Base-by-base conservation (phyloP, 1,140 invertebrate species). In the Saccostrea echinata region DNA sequence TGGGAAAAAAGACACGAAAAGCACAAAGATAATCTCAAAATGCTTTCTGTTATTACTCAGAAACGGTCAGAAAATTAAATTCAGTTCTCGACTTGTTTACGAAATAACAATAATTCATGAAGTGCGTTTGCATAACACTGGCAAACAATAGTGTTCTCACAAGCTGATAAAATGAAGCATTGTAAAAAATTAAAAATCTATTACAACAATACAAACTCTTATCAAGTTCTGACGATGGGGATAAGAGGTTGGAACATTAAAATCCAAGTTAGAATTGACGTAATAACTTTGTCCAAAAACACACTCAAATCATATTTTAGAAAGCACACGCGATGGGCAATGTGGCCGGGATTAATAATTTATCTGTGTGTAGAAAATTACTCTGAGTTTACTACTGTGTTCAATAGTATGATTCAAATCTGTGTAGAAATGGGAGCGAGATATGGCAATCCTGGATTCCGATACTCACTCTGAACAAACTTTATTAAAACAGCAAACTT, bases 191-290 rank as follows among this genome's bases (percentile, higher is more conserved):
- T 64, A 64, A 4, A 64, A 64, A 64, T 64, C 57, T 64, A 64
- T 64, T 64, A 64, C 57, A 64, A 64, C 57, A n/a, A 24, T 64
- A 43, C 43, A 18, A 21, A 21, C 57, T 64, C 24, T 64, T 64
- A 64, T 64, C 57, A 24, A n/a, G 13, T 21, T 64, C 24, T 64
- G 57, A n/a, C 21, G 57, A 24, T 64, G 24, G 21, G 57, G 1
- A 64, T 16, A 61, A 9, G 24, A 64, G 57, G 57, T n/a, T 21
- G 57, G 21, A 2, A 21, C 57, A 64, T 24, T 64, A n/a, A 21
- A n/a, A 64, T 64, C 57, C n/a, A 64, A 64, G 16, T 64, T 24
- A n/a, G 57, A 64, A 64, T 64, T 64, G 57, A 64, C 57, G 57
- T 64, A 64, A 64, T 64, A 64, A 21, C 57, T 21, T 64, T 24